phyloP scores from a whole-genome alignment of 2,888 invertebrate species.

The Tenthredo distinguenda region DNA sequence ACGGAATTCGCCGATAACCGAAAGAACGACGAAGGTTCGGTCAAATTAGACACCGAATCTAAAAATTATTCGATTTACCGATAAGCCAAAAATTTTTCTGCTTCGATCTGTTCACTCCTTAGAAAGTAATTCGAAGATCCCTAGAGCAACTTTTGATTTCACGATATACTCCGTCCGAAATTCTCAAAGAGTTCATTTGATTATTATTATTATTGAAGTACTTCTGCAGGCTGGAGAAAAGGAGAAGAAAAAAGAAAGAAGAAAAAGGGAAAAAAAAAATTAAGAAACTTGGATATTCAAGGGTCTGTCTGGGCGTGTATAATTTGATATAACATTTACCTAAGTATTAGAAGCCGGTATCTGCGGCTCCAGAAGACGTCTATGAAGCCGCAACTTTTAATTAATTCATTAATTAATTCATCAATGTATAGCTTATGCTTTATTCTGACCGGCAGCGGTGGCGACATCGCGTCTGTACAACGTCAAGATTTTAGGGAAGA shows the following conservation, averaged over 20 bases:
- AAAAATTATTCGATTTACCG: neutral
- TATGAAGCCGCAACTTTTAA: conserved; percentile 17
- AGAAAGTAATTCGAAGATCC: neutral
- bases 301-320: conserved; percentile 1
- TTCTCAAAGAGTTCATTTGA: neutral
- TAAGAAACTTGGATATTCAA: neutral
- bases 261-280: neutral
- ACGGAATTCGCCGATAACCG: no score
- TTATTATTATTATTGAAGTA: neutral
- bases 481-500: neutral
- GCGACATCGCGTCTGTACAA: neutral
- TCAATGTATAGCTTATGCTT: neutral
- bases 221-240: neutral
- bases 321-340: conserved; percentile 18
- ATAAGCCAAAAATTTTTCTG: neutral
- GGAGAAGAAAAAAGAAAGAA: neutral
- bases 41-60: neutral
- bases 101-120: neutral
- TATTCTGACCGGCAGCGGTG: neutral
- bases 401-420: conserved; percentile 28
- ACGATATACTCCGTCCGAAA: neutral
- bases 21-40: neutral
- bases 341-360: conserved; percentile 19
- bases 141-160: neutral
- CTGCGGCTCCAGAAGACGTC: neutral